Percentiles rank a stretch among this genome's conserved stretches.
These are phyloP conservation scores for Irena cyanogastra DNA, from an alignment of 2,113 vertebrate genomes.

Conservation along the genomic window DNA sequence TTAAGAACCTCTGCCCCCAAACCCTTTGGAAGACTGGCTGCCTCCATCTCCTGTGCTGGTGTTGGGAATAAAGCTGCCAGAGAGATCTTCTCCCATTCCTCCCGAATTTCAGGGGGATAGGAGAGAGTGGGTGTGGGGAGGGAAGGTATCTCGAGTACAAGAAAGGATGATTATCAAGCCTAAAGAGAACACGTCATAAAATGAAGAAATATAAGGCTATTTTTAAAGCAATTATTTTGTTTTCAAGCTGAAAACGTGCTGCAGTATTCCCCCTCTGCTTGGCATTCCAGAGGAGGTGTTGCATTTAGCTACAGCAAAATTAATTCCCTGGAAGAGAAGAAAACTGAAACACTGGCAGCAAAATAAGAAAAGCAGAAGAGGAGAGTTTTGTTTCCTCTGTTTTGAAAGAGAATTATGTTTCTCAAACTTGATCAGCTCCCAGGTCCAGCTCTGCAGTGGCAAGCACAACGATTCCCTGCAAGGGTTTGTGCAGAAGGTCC, in stretches of 20 bases:
- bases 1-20: not conserved
- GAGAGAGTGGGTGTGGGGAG: constrained; percentile 47
- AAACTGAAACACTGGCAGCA: not conserved
- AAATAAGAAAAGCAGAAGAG: not conserved
- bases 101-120: constrained; percentile 5
- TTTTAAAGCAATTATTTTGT: constrained; percentile 49
- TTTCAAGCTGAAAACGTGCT: constrained; percentile 8
- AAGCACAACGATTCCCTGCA: not conserved
- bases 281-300: constrained; percentile 18
- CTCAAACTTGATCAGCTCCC: not conserved
- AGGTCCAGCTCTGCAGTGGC: not conserved
- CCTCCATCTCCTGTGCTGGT: not conserved
- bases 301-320: not conserved
- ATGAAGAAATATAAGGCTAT: not conserved
- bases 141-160: constrained; percentile 12
- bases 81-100: not conserved
- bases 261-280: constrained; percentile 23
- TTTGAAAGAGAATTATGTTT: not conserved
- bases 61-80: not conserved
- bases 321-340: not conserved
- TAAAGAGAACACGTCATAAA: constrained; percentile 21
- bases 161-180: constrained; percentile 37
- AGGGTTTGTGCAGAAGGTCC: not conserved
- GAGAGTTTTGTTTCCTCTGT: not conserved
- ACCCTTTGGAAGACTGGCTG: not conserved